phyloP scores from a whole-genome alignment of 2,888 invertebrate species.

The Ophion ventricosus region DNA sequence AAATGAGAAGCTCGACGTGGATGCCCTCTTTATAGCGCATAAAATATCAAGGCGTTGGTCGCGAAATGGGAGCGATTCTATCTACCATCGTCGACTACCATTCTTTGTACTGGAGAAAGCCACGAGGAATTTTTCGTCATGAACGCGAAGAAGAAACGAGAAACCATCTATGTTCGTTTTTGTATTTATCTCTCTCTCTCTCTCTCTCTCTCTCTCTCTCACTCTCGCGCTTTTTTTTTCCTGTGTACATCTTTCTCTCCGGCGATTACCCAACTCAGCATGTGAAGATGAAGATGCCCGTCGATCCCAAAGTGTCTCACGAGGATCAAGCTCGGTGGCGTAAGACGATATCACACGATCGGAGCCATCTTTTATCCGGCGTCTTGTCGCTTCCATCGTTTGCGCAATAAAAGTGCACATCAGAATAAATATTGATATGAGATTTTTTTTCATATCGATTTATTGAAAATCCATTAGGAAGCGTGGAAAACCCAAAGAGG shows the following conservation, averaged over 20 bases:
- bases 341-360: constrained; percentile 41
- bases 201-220: constrained; percentile 17
- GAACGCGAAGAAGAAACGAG: constrained; percentile 42
- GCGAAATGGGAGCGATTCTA: constrained; percentile 60
- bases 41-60: constrained; percentile 55
- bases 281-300: neutral
- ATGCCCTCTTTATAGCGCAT: constrained; percentile 58
- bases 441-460: too few relatives aligned
- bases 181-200: constrained; percentile 30
- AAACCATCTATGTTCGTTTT: constrained; percentile 39
- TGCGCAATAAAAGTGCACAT: too few relatives aligned
- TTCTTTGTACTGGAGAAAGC: constrained; percentile 4
- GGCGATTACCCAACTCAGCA: constrained; percentile 6
- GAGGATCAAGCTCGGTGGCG: constrained; percentile 55
- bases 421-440: too few relatives aligned
- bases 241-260: neutral
- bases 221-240: constrained; percentile 12
- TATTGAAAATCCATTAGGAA: too few relatives aligned
- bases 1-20: constrained; percentile 35
- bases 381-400: neutral
- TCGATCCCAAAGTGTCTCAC: constrained; percentile 48
- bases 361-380: constrained; percentile 9
- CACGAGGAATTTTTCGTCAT: constrained; percentile 28
- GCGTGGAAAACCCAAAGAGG: too few relatives aligned
- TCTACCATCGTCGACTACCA: constrained; percentile 39